Conservation (phyloP, 1,140 invertebrate genomes). For the Platyscapa corneri region DNA sequence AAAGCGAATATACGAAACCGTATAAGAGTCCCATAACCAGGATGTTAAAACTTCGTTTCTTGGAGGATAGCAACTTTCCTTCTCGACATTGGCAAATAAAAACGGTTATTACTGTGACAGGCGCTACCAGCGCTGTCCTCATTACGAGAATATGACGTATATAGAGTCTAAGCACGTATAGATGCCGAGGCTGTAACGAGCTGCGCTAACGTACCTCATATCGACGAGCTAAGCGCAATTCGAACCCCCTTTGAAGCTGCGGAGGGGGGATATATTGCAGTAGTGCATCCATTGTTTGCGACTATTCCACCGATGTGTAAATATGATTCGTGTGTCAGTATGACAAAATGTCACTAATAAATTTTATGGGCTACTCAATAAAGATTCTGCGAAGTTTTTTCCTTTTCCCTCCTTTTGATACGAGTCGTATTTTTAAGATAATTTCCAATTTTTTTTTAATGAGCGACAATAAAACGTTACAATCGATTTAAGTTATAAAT, state of each 20-base stretch:
- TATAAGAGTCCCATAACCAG: not conserved
- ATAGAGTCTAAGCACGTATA: not conserved
- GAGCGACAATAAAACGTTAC: not conserved
- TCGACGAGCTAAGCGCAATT: constrained; percentile 43
- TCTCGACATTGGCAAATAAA: constrained; percentile 18
- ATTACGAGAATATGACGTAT: constrained; percentile 11
- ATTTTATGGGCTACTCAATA: not conserved
- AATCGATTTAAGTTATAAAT: not conserved
- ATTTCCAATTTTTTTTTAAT: not conserved
- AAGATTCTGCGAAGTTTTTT: not conserved
- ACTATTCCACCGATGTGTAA: not conserved
- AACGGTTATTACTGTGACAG: constrained; percentile 23
- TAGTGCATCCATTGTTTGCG: not conserved
- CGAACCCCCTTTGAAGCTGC: not conserved
- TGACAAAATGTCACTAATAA: not conserved
- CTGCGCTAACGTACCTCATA: constrained; percentile 22
- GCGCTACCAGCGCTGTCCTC: not conserved
- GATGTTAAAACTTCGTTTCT: not conserved
- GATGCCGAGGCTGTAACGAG: not conserved
- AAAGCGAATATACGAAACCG: not conserved
- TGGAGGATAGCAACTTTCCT: not conserved
- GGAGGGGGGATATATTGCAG: not conserved
- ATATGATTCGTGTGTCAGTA: not conserved
- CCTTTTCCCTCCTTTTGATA: not conserved
- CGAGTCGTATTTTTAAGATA: not conserved